Base-by-base conservation (phyloP, 2,888 invertebrate species). In the Bombylius major region DNA sequence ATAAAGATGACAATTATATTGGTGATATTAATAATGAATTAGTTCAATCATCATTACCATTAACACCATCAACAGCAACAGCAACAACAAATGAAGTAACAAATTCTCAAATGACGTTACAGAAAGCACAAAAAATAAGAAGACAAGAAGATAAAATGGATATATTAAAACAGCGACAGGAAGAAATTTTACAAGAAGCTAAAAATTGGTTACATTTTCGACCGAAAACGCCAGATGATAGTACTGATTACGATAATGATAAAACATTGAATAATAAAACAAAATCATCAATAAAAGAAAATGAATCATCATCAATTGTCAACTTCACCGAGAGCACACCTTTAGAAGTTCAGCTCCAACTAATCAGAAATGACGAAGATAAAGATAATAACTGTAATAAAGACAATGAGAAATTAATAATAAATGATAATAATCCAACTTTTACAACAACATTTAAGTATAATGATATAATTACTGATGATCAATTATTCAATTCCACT, bases 171-270 rank as follows among this genome's bases (percentile, higher is more conserved):
- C 23, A 23, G 23, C 23, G 23, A 23, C 23, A 23, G 23, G 3
- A 23, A 56, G 72, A 74, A 56, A 58, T 74, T 58, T 60, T 73
- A 48, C 68, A 69, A 31, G 73, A 73, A 59, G 72, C 66, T 1
- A 66, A 69, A 5, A 70, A 73, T 61, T 75, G 75, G 74, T 59
- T 74, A 55, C 74, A 75, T 63, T 75, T 75, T 61, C 69, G 72
- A 7, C 74, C 74, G 14, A 72, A 70, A 62, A 73, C 73, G 31
- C 75, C 75, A 42, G 51, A 57, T 39, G 50, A 52, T 11, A 51
- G 51, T 47, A 33, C 2, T 39, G 4, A 39, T 39, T 7, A 39
- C 11, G 7, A 14, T 32, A 23, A 48, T 44, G 23, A 50, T 50
- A 53, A 51, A 47, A 32, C 23, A 23, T 23, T 33, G 23, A 34